Evolutionary conservation across 2,113 vertebrate species (phyloP).

Genomic region (Pollimyrus isidori): DNA sequence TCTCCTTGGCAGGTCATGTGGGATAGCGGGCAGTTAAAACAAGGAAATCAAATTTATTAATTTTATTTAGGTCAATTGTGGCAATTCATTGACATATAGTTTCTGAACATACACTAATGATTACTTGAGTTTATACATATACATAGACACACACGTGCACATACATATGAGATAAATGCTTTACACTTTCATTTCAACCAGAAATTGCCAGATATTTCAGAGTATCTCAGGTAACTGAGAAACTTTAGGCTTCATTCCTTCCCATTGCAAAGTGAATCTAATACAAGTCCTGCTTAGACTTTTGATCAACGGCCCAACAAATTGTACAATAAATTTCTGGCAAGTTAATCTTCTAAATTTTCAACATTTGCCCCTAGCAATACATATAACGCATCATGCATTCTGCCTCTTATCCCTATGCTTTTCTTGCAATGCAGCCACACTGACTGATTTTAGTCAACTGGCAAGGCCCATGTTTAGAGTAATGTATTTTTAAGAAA

Average conservation of each 20-base stretch:
- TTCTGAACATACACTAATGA: background rate
- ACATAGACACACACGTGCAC: background rate
- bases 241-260: background rate
- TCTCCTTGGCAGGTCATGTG: background rate
- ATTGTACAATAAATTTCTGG: constrained; percentile 8
- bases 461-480: background rate
- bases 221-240: background rate
- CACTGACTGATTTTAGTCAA: background rate
- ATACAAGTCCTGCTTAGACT: background rate
- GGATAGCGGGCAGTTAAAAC: background rate
- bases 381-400: background rate
- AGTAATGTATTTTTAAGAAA: background rate
- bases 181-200: background rate
- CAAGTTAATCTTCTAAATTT: background rate
- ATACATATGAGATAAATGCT: background rate
- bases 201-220: background rate
- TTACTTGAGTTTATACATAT: background rate
- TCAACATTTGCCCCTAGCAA: background rate
- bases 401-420: background rate
- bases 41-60: background rate
- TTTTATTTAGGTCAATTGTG: background rate
- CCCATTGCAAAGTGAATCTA: background rate
- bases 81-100: background rate
- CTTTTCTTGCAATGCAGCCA: background rate
- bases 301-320: background rate